phyloP scores from a whole-genome alignment of 1,140 invertebrate genomes.

The Euglossa dilemma region DNA sequence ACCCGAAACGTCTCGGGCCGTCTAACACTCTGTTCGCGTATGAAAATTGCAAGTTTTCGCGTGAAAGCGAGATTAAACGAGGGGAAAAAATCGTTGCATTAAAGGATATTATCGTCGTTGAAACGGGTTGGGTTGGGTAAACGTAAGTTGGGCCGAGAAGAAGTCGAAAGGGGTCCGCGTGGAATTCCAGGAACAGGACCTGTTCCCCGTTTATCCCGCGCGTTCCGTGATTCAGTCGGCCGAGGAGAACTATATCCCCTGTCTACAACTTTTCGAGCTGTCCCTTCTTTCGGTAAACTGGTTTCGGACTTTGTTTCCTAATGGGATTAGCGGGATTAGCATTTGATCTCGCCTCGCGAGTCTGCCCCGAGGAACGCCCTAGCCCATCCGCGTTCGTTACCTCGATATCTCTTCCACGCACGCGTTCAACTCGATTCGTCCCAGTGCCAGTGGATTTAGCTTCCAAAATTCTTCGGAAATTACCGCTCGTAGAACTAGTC shows the following conservation, averaged over 20 bases:
- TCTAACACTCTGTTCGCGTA: too few species aligned
- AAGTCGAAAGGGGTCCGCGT: not conserved
- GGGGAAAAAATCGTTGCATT: too few species aligned
- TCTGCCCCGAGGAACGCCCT: constrained; percentile 7
- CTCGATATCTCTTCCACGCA: constrained; percentile 27
- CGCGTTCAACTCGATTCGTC: not conserved
- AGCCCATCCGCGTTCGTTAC: constrained; percentile 51
- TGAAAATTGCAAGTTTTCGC: too few species aligned
- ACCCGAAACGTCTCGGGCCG: too few species aligned
- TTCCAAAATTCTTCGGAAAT: not conserved
- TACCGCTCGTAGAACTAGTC: not conserved
- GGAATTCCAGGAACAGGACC: constrained; percentile 15
- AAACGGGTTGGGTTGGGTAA: too few species aligned
- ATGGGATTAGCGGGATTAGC: constrained; percentile 72
- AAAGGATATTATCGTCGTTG: too few species aligned
- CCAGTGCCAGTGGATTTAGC: not conserved
- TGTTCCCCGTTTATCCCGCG: constrained; percentile 36
- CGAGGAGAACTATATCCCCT: constrained; percentile 32
- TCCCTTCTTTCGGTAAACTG: constrained; percentile 64
- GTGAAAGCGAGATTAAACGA: too few species aligned
- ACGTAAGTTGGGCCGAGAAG: too few species aligned
- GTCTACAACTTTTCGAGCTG: constrained; percentile 63
- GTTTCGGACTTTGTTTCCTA: constrained; percentile 69
- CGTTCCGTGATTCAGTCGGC: constrained; percentile 14
- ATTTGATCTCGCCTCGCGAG: constrained; percentile 56